phyloP scores from a whole-genome alignment of 2,888 invertebrate species.

The Pantelozetes paolii region DNA sequence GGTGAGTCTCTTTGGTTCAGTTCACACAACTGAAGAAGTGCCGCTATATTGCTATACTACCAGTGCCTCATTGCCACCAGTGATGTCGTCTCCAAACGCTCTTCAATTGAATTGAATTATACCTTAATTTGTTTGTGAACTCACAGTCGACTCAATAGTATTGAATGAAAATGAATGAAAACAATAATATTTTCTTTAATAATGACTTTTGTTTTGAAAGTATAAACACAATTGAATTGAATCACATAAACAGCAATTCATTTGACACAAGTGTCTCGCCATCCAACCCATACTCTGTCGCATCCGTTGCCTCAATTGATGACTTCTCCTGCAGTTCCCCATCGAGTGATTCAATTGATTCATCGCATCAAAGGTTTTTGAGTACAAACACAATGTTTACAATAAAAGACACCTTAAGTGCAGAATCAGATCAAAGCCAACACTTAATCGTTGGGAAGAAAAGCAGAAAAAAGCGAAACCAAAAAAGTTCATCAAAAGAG shows the following conservation, averaged over 20 bases:
- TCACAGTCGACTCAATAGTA: not conserved
- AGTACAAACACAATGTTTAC: not conserved
- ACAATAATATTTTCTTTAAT: not conserved
- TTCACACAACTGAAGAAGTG: constrained; percentile 34
- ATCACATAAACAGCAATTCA: not conserved
- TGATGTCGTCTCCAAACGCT: constrained; percentile 7
- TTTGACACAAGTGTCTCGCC: not conserved
- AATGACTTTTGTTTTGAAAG: constrained; percentile 1
- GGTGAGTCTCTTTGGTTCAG: constrained; percentile 24
- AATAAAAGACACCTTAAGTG: not conserved
- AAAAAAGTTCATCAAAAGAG: constrained; percentile 55
- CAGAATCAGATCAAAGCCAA: not conserved
- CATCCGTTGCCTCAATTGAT: not conserved
- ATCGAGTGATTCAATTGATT: constrained; percentile 19
- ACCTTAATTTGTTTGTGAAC: constrained; percentile 21
- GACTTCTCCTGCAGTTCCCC: constrained; percentile 14
- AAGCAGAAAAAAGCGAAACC: not conserved
- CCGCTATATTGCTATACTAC: constrained; percentile 1
- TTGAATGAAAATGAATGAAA: constrained; percentile 7
- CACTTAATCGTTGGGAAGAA: not conserved
- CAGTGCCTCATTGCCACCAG: constrained; percentile 15
- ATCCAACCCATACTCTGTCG: not conserved
- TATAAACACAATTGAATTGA: not conserved
- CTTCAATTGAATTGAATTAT: constrained; percentile 25
- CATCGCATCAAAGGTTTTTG: not conserved